phyloP scores from a whole-genome alignment of 2,797 vertebrate species.

The Ctenopoma kingsleyae region DNA sequence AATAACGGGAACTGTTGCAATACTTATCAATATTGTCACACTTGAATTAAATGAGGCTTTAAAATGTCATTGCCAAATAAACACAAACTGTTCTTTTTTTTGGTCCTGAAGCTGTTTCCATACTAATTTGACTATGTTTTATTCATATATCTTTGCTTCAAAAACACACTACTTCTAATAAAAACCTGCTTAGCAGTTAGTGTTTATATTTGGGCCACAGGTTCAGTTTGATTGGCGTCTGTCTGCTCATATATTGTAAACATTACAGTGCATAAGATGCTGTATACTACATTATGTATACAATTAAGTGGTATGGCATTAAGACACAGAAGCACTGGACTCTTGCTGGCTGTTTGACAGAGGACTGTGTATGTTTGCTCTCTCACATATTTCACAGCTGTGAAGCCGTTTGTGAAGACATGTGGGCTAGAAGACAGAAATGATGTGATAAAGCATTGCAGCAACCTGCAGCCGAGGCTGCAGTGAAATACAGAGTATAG shows the following conservation, averaged over 20 bases:
- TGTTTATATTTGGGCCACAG: background rate
- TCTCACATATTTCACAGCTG: background rate
- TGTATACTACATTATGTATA: too few relatives aligned
- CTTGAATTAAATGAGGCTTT: too few relatives aligned
- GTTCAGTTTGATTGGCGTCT: background rate
- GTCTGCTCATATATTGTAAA: background rate
- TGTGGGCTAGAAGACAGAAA: conserved; percentile 4
- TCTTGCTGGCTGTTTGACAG: background rate
- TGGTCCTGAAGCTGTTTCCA: too few relatives aligned
- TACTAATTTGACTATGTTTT: background rate
- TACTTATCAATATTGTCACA: too few relatives aligned
- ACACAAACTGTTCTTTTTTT: too few relatives aligned
- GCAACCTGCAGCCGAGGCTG: conserved; percentile 5
- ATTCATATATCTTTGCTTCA: background rate
- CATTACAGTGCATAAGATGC: too few relatives aligned
- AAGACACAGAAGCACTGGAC: background rate
- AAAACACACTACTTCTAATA: background rate
- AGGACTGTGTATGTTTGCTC: background rate
- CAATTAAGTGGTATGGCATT: background rate
- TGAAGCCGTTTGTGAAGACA: conserved; percentile 6
- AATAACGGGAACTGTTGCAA: too few relatives aligned
- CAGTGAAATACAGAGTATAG: background rate
- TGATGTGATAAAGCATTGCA: background rate
- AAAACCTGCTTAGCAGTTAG: background rate
- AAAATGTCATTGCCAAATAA: too few relatives aligned